Evolutionary conservation across 2,888 invertebrate species (phyloP).

Genomic region (Unio delphinus): DNA sequence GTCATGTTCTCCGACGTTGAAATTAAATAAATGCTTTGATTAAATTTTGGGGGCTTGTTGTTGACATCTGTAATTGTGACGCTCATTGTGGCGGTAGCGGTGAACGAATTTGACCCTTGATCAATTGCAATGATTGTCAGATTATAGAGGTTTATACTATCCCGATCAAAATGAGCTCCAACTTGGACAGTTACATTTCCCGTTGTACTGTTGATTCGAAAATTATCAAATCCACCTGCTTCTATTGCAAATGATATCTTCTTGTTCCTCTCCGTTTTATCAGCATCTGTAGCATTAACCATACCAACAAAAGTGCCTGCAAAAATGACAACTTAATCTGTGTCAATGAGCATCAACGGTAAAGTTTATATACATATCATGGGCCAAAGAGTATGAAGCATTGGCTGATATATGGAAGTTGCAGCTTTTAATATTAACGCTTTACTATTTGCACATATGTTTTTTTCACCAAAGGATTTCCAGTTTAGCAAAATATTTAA

Average conservation of each 20-base stretch:
- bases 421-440: too few relatives aligned
- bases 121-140: slow-evolving; percentile 53
- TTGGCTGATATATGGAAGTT: too few relatives aligned
- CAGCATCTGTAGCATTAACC: slow-evolving; percentile 18
- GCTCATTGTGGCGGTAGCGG: slow-evolving; percentile 46
- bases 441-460: too few relatives aligned
- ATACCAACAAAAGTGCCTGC: slow-evolving; percentile 7
- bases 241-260: slow-evolving; percentile 21
- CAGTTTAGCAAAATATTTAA: too few relatives aligned
- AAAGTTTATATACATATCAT: too few relatives aligned
- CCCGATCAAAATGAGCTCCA: slow-evolving; percentile 19
- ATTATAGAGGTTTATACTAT: slow-evolving; percentile 22
- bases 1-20: too few relatives aligned
- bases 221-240: slow-evolving; percentile 22
- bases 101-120: slow-evolving; percentile 36
- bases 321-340: not conserved
- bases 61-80: slow-evolving; percentile 53
- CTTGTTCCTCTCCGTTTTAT: slow-evolving; percentile 21
- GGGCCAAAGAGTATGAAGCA: too few relatives aligned
- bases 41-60: slow-evolving; percentile 49
- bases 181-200: slow-evolving; percentile 24
- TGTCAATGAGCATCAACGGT: too few relatives aligned
- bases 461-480: too few relatives aligned
- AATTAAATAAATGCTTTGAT: not conserved
- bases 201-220: slow-evolving; percentile 16